Evolutionary conservation across 2,113 vertebrate genomes (phyloP).

Genomic region (Actinemys pallida): DNA sequence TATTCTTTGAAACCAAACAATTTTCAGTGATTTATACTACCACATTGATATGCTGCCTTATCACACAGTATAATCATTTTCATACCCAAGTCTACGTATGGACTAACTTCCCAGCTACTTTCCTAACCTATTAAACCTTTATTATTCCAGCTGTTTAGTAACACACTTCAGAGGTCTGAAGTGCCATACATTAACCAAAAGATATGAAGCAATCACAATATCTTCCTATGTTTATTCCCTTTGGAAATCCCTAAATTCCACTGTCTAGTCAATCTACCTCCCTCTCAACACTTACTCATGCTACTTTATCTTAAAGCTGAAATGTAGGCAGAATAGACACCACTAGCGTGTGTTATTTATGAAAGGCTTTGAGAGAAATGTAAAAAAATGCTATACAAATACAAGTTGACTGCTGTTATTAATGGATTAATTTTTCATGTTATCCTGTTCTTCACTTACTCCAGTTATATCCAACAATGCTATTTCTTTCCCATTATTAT

Average conservation of each 20-base stretch:
- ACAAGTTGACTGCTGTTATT: not conserved
- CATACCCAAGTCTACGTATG: not conserved
- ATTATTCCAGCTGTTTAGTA: not conserved
- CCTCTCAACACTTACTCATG: not conserved
- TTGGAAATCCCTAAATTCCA: not conserved
- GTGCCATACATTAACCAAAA: not conserved
- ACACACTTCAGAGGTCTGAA: not conserved
- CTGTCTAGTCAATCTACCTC: not conserved
- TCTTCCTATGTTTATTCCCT: not conserved
- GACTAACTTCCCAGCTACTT: not conserved
- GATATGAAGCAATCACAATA: not conserved
- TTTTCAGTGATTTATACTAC: not conserved
- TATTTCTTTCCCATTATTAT: slow-evolving; percentile 10
- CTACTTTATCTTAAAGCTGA: not conserved
- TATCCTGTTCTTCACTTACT: not conserved
- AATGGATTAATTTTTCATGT: not conserved
- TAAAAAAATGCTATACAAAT: not conserved
- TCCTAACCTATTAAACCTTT: not conserved
- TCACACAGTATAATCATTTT: not conserved
- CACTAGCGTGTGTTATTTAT: not conserved
- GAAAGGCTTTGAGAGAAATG: not conserved
- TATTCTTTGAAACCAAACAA: not conserved
- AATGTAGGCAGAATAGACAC: not conserved
- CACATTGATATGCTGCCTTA: not conserved
- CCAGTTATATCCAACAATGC: not conserved